Base-by-base conservation (phyloP, 2,113 vertebrate species). In the Benitochromis conjunctus region DNA sequence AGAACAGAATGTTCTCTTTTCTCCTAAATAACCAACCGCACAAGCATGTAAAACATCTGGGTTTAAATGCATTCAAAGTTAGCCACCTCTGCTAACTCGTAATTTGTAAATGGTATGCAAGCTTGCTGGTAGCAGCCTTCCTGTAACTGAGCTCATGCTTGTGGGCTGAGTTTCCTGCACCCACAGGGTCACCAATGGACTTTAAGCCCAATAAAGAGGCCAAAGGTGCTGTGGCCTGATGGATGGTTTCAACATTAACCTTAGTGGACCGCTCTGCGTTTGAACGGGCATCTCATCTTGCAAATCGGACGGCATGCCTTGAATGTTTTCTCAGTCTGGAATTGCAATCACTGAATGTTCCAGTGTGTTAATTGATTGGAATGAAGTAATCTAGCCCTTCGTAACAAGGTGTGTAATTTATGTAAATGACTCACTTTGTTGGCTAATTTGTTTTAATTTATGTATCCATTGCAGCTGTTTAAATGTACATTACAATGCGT, bases 361-460 rank as follows among this genome's bases (percentile, higher is more conserved):
- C 94, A 95, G 90, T 83, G 90, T 94, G 93, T 94, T 96, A 97
- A 97, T 96, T 96, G 95, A 96, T 96, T 95, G 94, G 86, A 93
- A 96, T 96, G 95, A 94, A 95, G 95, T 92, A 95, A 95, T 95
- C 94, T 94, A 94, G 93, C 91, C 86, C 86, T 90, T 91, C 55
- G 9, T 96, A 96, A 96, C 94, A 89, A 82, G 89, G 92, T 97
- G 95, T 96, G 96, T 96, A 96, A 97, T 97, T 95, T 96, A 97
- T 97, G 96, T 93, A 96, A 96, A 96, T 96, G 95, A 96, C 85
- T 95, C 93, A 95, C 95, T 96, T 96, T 96, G 95, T 96, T 95
- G 92, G 92, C 93, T 96, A 96, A 96, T 96, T 95, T 96, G 95
- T 95, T 96, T 96, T 95, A 95, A 96, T 96, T 95, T 89, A 92